A percentile compares a stretch with the other conserved stretches of the same genome.
phyloP scores from a whole-genome alignment of 2,797 vertebrate genomes.

The Notamacropus eugenii region DNA sequence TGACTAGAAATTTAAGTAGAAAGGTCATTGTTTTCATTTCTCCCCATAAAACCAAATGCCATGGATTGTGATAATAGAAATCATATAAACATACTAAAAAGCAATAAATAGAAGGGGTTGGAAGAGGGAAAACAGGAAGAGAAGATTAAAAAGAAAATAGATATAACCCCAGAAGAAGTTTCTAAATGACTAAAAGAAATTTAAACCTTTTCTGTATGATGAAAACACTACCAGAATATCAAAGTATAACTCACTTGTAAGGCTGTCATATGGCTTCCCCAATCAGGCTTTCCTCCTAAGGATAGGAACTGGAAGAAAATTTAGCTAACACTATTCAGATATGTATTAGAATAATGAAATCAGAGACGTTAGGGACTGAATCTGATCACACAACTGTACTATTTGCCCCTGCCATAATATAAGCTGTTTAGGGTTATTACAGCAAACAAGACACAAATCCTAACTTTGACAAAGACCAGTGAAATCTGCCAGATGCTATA shows the following conservation, averaged over 20 bases:
- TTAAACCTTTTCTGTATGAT: background rate
- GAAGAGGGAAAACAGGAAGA: conserved; percentile 4
- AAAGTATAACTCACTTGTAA: background rate
- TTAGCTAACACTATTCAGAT: background rate
- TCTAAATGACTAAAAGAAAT: background rate
- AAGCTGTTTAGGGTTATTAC: background rate
- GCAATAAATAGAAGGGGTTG: background rate
- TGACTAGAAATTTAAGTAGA: conserved; percentile 20
- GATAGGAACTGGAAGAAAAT: background rate
- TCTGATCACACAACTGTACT: background rate
- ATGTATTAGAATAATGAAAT: background rate
- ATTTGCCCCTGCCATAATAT: background rate
- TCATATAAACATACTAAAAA: background rate
- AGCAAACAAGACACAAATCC: background rate
- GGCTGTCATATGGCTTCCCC: background rate
- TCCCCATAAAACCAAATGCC: background rate
- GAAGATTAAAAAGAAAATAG: background rate
- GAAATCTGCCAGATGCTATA: background rate
- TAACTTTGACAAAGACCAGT: background rate
- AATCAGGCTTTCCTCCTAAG: background rate
- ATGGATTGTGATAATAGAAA: background rate
- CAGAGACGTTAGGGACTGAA: background rate
- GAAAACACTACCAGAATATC: background rate
- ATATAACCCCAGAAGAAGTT: background rate
- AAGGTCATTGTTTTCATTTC: background rate